Percentiles rank a stretch among this genome's conserved stretches.
Evolutionary conservation across 2,113 vertebrate genomes (phyloP).

Genomic region (Cinclus mexicanus): DNA sequence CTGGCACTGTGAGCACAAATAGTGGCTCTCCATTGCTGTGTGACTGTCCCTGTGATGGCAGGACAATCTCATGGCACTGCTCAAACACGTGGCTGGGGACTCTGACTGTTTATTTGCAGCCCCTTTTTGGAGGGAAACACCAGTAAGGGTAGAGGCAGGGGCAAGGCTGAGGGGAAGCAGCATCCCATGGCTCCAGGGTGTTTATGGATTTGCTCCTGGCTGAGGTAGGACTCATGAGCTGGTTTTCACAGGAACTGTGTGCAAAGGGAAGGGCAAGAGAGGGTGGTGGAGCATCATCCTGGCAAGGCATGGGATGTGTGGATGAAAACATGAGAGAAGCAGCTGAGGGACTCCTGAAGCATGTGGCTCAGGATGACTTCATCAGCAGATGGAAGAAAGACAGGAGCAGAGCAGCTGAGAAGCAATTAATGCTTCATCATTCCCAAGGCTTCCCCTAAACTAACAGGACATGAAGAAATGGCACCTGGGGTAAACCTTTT

Average conservation of each 20-base stretch:
- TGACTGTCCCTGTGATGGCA: neutral
- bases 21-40: neutral
- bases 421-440: neutral
- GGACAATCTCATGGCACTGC: neutral
- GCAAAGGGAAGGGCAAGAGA: neutral
- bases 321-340: neutral
- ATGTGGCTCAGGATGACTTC: neutral
- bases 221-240: neutral
- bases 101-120: neutral
- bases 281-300: neutral
- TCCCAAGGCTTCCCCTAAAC: neutral
- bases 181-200: neutral
- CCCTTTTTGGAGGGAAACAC: neutral
- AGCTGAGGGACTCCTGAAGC: neutral
- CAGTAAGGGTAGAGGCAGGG: neutral
- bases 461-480: neutral
- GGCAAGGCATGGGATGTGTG: neutral
- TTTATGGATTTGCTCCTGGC: neutral
- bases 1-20: neutral
- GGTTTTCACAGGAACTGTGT: neutral
- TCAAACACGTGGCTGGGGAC: fast-evolving
- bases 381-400: neutral
- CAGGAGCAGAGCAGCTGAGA: neutral
- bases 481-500: neutral
- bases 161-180: neutral